Evolutionary conservation across 1,140 invertebrate species (phyloP).

Genomic region (honey bee (Apis mellifera)): Amel_HAv3.1 CM009936.2:7393501-7394000

Average conservation of each 20-base stretch:
- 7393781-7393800: neutral
- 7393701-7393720: neutral
- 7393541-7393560: neutral
- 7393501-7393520: conserved; percentile 5
- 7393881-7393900: conserved; percentile 13
- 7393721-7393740: no score
- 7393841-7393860: conserved; percentile 25
- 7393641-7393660: no score
- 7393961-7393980: conserved; percentile 26
- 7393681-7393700: no score
- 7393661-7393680: no score
- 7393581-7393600: no score
- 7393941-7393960: neutral
- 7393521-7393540: neutral
- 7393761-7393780: neutral
- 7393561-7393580: no score
- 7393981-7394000: conserved; percentile 1
- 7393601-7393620: no score
- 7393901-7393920: conserved; percentile 29
- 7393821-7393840: neutral
- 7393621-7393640: no score
- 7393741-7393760: neutral
- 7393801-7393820: neutral
- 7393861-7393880: conserved; percentile 44
- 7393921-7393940: neutral